Evolutionary conservation across 1,140 invertebrate genomes (phyloP), one percentile per base, ranked within the genome.

Genomic region (Zophobas morio): DNA sequence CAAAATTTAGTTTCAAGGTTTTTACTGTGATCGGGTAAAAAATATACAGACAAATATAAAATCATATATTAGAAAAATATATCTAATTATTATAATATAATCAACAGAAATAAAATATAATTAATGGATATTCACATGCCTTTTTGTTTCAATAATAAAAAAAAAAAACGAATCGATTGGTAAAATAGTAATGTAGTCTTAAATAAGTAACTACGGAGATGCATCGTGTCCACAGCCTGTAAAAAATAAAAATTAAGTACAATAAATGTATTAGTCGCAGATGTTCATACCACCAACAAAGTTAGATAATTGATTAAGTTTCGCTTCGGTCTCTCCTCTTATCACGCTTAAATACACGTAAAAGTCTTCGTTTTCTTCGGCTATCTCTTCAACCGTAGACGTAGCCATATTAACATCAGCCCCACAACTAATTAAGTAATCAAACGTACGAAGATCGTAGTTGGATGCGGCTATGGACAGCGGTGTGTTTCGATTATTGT

Each of bases 401-500:
- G 34, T 57, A 4, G 54, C 54, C 8, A 34, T 4, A 57, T 35
- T 57, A 35, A 57, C 34, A 8, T 34, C 54, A 35, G 32, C 54
- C 3, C 54, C 54, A 57, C 1, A 34, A 2, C 20, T 57, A 57
- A 57, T 35, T 35, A 57, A 57, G 34, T 35, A 57, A 57, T 57
- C 54, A 20, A 57, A 57, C 33, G 20, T 57, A 2, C 54, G 32
- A 2, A 57, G 34, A 35, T 57, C 54, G 34, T 20, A 36, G 20
- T 57, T 35, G 1, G 32, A 35, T 33, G 54, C 54, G 1, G 54
- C 54, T 57, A 57, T 57, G 2, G 54, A 3, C 34, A 57, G 54
- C 8, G 54, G 2, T 35, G 54, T 57, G 6, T 57, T 36, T 57
- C 35, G 32, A 57, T 57, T 57, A 57, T 36, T 35, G 54, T 57